Conservation (phyloP, 1,140 invertebrate genomes). For the Drosophila lacteicornis region DNA sequence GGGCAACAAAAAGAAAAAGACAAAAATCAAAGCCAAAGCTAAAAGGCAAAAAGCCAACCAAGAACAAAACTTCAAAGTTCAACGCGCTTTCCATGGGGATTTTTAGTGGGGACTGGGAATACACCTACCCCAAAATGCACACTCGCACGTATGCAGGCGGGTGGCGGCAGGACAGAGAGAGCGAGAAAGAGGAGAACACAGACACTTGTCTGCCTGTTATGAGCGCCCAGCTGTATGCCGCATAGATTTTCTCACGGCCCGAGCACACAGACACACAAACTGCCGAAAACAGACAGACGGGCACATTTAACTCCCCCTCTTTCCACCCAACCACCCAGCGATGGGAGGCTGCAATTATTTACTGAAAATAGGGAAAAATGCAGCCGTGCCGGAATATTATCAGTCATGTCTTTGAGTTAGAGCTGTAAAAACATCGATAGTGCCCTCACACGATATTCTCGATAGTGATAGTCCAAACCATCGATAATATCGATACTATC, state of each 20-base stretch:
- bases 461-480: no score
- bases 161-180: not conserved
- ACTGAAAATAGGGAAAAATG: not conserved
- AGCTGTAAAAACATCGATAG: no score
- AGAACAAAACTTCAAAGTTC: slow-evolving; percentile 65
- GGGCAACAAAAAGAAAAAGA: slow-evolving; percentile 2
- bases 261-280: slow-evolving; percentile 28
- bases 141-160: slow-evolving; percentile 1
- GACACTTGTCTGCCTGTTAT: slow-evolving; percentile 55
- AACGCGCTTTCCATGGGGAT: slow-evolving; percentile 52
- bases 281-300: slow-evolving; percentile 4
- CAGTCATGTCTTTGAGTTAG: no score
- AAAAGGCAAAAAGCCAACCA: slow-evolving; percentile 27
- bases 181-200: slow-evolving; percentile 1
- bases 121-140: slow-evolving; percentile 36
- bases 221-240: slow-evolving; percentile 80
- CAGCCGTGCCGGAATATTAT: not conserved
- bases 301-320: not conserved
- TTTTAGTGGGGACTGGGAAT: slow-evolving; percentile 1
- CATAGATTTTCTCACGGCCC: slow-evolving; percentile 79
- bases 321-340: not conserved
- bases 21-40: slow-evolving; percentile 24
- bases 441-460: no score
- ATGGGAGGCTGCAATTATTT: not conserved
- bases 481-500: no score